Evolutionary conservation across 2,113 vertebrate species (phyloP).

Genomic region (Mobula birostris): DNA sequence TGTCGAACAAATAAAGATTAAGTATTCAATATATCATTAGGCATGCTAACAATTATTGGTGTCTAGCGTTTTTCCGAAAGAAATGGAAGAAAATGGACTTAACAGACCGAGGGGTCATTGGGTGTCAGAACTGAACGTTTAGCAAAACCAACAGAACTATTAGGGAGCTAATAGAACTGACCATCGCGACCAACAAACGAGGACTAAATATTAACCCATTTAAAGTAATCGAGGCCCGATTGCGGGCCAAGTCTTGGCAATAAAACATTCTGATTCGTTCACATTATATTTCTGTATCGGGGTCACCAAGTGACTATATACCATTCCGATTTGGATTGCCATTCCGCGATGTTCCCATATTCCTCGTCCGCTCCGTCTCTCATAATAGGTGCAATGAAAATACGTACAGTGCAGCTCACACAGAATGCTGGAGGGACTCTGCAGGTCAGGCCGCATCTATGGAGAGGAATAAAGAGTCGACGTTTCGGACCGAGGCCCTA

Average conservation of each 20-base stretch:
- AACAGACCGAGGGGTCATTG: conserved; percentile 54
- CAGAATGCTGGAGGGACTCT: too few relatives aligned
- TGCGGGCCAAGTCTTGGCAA: not conserved
- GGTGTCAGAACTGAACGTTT: conserved; percentile 56
- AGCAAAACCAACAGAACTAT: conserved; percentile 61
- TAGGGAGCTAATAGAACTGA: conserved; percentile 48
- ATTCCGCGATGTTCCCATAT: not conserved
- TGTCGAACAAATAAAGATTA: conserved; percentile 44
- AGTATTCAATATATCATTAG: conserved; percentile 42
- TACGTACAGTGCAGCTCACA: too few relatives aligned
- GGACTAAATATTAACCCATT: conserved; percentile 30
- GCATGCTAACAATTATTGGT: conserved; percentile 40
- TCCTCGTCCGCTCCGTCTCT: not conserved
- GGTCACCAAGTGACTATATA: not conserved
- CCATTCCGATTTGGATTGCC: not conserved
- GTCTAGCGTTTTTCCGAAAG: conserved; percentile 44
- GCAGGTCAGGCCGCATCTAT: too few relatives aligned
- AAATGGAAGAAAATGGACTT: conserved; percentile 52
- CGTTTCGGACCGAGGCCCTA: too few relatives aligned
- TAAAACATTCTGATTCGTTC: not conserved
- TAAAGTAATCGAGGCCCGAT: not conserved
- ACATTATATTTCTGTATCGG: not conserved
- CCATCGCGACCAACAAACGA: conserved; percentile 40
- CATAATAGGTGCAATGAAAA: not conserved
- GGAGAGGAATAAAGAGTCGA: too few relatives aligned